These are phyloP conservation scores for Rostratula benghalensis DNA, from an alignment of 2,113 vertebrate species.

Conservation along the genomic window DNA sequence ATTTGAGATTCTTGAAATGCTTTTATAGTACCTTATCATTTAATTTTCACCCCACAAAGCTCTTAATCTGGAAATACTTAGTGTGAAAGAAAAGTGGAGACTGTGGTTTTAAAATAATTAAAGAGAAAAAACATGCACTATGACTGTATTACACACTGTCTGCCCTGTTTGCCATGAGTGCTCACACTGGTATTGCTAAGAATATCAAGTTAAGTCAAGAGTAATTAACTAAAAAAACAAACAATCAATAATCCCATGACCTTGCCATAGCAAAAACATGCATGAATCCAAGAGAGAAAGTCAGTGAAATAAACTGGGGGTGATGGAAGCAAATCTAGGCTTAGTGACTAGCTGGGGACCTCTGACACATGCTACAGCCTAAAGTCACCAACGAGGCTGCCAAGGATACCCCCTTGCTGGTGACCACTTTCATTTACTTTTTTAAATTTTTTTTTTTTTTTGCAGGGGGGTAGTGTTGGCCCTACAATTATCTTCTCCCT, in stretches of 20 bases:
- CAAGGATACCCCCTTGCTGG: neutral
- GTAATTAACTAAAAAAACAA: constrained; percentile 44
- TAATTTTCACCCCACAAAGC: constrained; percentile 37
- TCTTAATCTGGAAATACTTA: constrained; percentile 54
- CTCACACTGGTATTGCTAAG: neutral
- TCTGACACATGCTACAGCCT: neutral
- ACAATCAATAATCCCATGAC: constrained; percentile 7
- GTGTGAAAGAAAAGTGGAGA: constrained; percentile 29
- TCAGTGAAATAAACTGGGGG: neutral
- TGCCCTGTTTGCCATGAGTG: neutral
- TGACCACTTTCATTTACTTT: neutral
- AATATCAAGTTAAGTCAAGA: neutral
- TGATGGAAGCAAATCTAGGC: neutral
- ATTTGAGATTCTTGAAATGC: neutral
- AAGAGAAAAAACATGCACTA: neutral
- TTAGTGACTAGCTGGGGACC: neutral
- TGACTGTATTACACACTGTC: neutral
- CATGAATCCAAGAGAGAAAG: neutral
- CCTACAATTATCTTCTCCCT: neutral
- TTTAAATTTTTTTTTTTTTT: no score
- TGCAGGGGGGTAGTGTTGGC: neutral
- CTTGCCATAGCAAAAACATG: neutral
- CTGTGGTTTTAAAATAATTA: constrained; percentile 33
- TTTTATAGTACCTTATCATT: constrained; percentile 42
- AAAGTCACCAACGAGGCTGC: neutral